Conservation (phyloP, 2,113 vertebrate species). For the Nasalis larvatus region DNA sequence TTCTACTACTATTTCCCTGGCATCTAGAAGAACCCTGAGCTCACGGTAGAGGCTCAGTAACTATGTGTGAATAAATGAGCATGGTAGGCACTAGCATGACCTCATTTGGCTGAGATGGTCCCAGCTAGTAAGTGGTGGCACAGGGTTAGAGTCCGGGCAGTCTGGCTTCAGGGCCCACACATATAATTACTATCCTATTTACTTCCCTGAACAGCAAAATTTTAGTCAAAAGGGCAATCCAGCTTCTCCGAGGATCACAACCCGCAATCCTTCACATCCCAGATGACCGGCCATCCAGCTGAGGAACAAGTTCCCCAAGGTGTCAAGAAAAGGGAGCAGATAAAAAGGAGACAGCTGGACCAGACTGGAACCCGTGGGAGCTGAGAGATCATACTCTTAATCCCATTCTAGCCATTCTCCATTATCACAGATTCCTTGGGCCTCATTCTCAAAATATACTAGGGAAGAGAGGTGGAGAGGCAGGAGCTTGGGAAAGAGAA, state of each 20-base stretch:
- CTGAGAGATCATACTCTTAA: not conserved
- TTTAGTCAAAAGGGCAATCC: not conserved
- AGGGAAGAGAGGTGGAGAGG: not conserved
- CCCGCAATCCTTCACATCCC: not conserved
- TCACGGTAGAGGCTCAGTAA: not conserved
- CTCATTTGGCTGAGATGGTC: not conserved
- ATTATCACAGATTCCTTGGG: not conserved
- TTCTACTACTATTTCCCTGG: not conserved
- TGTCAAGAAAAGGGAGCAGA: not conserved
- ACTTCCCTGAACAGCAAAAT: conserved; percentile 7
- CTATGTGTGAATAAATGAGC: not conserved
- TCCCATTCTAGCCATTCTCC: not conserved
- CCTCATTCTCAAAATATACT: not conserved
- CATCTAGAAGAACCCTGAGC: not conserved
- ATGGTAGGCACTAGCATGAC: not conserved
- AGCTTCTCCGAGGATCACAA: not conserved
- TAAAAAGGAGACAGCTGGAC: not conserved
- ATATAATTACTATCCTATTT: not conserved
- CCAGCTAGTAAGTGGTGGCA: not conserved
- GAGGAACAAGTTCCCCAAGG: not conserved
- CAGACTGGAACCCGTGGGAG: not conserved
- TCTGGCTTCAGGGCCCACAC: not conserved
- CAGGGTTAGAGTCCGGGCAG: not conserved
- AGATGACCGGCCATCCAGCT: not conserved
- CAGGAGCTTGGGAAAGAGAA: conserved; percentile 14